Percentiles rank a stretch among this genome's conserved stretches.
Conservation (phyloP, 2,113 vertebrate genomes). For the Lophochroa leadbeateri region DNA sequence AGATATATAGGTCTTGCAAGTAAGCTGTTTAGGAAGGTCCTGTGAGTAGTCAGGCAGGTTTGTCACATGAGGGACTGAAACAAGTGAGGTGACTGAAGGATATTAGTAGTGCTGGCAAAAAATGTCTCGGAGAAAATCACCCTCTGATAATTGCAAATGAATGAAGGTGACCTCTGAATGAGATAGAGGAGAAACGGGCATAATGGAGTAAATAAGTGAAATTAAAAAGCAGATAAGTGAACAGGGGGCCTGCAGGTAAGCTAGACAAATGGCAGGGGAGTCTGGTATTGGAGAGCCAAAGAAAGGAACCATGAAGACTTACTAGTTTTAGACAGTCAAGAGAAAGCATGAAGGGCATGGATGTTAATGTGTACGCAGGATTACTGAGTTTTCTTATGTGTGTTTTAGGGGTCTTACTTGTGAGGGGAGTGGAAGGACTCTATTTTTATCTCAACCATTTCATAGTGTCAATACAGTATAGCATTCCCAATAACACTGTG, state of each 20-base stretch:
- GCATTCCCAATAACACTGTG: background rate
- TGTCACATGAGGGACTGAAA: background rate
- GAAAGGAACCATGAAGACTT: background rate
- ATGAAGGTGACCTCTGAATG: background rate
- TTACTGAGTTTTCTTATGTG: background rate
- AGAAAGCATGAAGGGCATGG: background rate
- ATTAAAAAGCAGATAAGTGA: background rate
- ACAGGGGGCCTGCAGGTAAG: background rate
- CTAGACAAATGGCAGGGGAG: background rate
- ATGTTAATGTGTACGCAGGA: background rate
- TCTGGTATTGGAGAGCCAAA: background rate
- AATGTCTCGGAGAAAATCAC: background rate
- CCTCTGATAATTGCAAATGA: background rate
- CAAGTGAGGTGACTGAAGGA: background rate
- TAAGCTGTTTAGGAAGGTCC: background rate
- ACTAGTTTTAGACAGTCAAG: background rate
- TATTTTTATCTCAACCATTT: background rate
- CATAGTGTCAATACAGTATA: background rate
- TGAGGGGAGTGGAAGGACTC: background rate
- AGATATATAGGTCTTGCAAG: background rate
- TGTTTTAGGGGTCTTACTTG: background rate
- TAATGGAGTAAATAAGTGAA: background rate
- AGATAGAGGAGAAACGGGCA: background rate
- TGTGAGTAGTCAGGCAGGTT: background rate
- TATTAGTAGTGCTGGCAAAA: background rate